These are phyloP conservation scores for Chelonus formosanus DNA, from an alignment of 2,888 invertebrate species.

Conservation along the genomic window DNA sequence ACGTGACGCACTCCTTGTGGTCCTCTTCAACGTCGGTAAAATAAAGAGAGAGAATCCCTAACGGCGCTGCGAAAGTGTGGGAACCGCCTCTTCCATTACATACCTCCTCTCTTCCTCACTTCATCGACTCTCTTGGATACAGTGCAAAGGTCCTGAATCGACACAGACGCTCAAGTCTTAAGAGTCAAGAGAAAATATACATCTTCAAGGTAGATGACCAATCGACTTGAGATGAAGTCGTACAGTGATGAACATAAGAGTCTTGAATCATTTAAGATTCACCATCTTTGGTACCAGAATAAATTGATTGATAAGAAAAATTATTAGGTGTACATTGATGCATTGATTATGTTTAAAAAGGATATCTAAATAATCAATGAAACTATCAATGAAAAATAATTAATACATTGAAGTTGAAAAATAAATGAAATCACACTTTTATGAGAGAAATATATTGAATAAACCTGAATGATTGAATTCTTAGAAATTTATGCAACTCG, in stretches of 20 bases:
- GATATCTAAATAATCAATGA: no score
- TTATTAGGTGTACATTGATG: no score
- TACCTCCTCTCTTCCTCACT: slow-evolving; percentile 11
- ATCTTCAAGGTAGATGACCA: not conserved
- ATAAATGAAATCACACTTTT: no score
- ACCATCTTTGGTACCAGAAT: no score
- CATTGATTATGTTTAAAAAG: no score
- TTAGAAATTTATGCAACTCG: no score
- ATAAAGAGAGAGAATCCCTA: slow-evolving; percentile 30
- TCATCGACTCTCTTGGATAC: slow-evolving; percentile 7
- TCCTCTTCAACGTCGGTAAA: slow-evolving; percentile 21
- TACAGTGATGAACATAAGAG: not conserved
- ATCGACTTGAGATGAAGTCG: not conserved
- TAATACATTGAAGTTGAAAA: no score
- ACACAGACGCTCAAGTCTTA: not conserved
- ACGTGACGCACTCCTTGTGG: slow-evolving; percentile 12
- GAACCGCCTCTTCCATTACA: slow-evolving; percentile 29
- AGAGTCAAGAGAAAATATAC: slow-evolving; percentile 12
- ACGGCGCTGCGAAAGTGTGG: slow-evolving; percentile 33
- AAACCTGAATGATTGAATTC: no score
- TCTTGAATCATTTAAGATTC: no score
- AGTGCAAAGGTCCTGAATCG: slow-evolving; percentile 17
- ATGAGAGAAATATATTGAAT: no score
- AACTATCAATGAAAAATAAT: no score
- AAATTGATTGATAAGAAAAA: no score